Evolutionary conservation across 2,797 vertebrate species (phyloP).

Genomic region (Tapera naevia): DNA sequence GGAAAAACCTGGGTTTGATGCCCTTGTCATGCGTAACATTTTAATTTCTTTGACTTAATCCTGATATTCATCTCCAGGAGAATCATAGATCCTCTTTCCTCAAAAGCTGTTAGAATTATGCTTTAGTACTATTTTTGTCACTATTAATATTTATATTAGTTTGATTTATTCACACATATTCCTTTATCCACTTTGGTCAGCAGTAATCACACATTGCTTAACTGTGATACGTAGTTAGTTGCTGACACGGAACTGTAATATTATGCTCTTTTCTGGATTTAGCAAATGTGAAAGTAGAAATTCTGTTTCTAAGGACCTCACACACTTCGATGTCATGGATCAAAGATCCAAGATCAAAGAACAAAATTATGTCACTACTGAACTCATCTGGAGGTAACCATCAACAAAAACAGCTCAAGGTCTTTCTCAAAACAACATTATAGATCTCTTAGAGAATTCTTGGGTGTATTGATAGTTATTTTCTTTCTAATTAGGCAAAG

Average conservation of each 20-base stretch:
- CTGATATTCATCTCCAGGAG: conserved; percentile 20
- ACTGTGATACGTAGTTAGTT: not conserved
- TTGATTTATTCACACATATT: not conserved
- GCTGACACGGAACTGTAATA: conserved; percentile 6
- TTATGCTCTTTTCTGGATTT: not conserved
- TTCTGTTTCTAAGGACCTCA: not conserved
- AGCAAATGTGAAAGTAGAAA: conserved; percentile 31
- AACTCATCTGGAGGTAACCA: not conserved
- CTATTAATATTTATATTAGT: not conserved
- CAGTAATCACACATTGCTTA: conserved; percentile 5
- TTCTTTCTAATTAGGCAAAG: not conserved
- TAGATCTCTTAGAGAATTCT: not conserved
- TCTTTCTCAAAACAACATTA: not conserved
- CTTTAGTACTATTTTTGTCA: not conserved
- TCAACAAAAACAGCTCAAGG: not conserved
- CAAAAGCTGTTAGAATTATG: not conserved
- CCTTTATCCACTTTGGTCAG: conserved; percentile 17
- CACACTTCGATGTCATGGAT: not conserved
- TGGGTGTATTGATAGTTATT: not conserved
- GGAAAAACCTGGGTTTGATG: not conserved
- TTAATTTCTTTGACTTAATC: conserved; percentile 36
- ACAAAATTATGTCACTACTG: not conserved
- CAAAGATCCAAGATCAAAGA: conserved; percentile 34
- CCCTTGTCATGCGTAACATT: conserved; percentile 7
- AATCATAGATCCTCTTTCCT: not conserved